Conservation (phyloP, 2,113 vertebrate species). For the Pluvianellus socialis region DNA sequence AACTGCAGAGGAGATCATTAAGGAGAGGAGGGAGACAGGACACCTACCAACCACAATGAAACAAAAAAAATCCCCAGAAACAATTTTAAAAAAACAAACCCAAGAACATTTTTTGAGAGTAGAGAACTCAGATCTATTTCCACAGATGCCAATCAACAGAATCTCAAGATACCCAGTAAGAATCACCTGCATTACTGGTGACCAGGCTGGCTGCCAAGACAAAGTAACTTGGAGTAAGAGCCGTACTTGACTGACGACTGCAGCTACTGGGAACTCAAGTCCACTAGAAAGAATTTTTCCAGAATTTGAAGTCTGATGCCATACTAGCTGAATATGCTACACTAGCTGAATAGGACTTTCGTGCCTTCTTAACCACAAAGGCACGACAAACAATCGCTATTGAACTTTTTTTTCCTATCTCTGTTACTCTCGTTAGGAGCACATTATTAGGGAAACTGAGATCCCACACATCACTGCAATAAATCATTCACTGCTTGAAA, state of each 20-base stretch:
- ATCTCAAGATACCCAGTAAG: background rate
- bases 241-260: background rate
- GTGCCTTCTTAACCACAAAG: background rate
- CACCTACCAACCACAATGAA: background rate
- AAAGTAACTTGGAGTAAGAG: background rate
- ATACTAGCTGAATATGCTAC: background rate
- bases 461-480: background rate
- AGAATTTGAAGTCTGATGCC: background rate
- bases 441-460: background rate
- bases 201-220: background rate
- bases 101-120: background rate
- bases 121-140: background rate
- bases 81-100: background rate
- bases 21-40: background rate
- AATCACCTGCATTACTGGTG: background rate
- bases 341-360: background rate
- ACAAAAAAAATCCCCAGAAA: background rate
- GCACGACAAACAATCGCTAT: accelerated
- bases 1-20: background rate
- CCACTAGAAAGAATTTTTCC: background rate
- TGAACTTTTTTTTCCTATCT: background rate
- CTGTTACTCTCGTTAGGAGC: background rate
- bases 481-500: background rate
- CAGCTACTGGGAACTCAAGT: background rate
- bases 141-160: background rate